Conservation (phyloP, 2,113 vertebrate genomes). For the Oncorhynchus keta region DNA sequence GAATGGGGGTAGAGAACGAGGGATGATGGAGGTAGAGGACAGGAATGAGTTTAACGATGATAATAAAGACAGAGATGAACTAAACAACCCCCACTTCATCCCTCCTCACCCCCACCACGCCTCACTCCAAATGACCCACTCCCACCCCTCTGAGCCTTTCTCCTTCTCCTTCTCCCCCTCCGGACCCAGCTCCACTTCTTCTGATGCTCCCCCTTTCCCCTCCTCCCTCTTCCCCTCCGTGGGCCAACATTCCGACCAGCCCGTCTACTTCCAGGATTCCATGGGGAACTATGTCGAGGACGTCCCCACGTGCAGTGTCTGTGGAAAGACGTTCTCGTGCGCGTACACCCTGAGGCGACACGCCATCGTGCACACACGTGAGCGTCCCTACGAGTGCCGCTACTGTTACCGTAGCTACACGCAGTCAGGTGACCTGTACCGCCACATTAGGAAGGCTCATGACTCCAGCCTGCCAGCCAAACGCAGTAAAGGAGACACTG, state of each 20-base stretch:
- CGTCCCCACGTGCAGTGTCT: constrained; percentile 87
- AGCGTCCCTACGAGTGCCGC: constrained; percentile 89
- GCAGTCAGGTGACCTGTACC: constrained; percentile 90
- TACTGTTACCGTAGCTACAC: constrained; percentile 94
- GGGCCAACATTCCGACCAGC: constrained; percentile 62
- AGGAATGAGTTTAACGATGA: constrained; percentile 67
- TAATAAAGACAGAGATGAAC: constrained; percentile 62
- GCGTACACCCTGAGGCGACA: constrained; percentile 89
- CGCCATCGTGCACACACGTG: constrained; percentile 89
- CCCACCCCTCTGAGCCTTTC: constrained; percentile 44
- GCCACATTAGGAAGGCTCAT: constrained; percentile 91
- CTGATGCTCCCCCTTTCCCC: constrained; percentile 27
- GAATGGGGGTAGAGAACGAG: constrained; percentile 37
- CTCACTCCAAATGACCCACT: constrained; percentile 61
- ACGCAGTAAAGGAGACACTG: constrained; percentile 76
- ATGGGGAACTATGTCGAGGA: constrained; percentile 84
- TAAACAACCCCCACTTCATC: constrained; percentile 66
- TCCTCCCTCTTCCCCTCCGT: constrained; percentile 18
- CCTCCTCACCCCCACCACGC: constrained; percentile 61
- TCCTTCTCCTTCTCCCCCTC: constrained; percentile 54
- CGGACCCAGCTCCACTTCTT: constrained; percentile 27
- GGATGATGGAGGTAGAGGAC: constrained; percentile 62
- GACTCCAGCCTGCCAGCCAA: constrained; percentile 80
- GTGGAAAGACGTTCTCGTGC: constrained; percentile 93
- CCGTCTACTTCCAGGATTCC: constrained; percentile 78